A percentile compares a stretch with the other conserved stretches of the same genome.
These are phyloP conservation scores for Riparia riparia DNA, from an alignment of 2,113 vertebrate species.

Conservation along the genomic window DNA sequence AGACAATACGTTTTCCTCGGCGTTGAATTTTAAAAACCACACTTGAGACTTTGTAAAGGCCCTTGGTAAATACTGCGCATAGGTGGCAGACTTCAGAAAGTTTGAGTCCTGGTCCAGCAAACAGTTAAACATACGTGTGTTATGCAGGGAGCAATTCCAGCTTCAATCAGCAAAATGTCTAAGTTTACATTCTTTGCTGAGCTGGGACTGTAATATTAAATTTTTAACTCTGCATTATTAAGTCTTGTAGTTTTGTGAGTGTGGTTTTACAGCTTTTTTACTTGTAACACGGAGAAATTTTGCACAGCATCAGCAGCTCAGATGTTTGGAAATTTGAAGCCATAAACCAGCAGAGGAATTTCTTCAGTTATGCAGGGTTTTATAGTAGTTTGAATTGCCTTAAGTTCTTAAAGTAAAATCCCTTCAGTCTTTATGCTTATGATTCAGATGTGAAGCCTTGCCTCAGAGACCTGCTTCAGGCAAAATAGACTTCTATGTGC, in stretches of 20 bases:
- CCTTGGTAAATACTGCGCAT: background rate
- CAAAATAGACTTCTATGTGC: background rate
- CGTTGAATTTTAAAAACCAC: background rate
- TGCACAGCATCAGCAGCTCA: background rate
- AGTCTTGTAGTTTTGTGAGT: background rate
- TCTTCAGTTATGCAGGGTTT: background rate
- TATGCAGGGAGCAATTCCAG: background rate
- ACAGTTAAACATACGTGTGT: background rate
- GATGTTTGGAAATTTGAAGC: background rate
- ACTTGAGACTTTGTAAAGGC: background rate
- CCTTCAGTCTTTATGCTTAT: background rate
- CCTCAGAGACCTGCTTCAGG: background rate
- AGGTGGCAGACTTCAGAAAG: constrained; percentile 49
- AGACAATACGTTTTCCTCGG: background rate
- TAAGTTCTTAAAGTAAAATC: background rate
- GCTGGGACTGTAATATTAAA: background rate
- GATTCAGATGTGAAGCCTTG: background rate
- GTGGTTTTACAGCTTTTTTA: background rate
- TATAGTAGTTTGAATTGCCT: background rate
- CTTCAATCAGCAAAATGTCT: constrained; percentile 26
- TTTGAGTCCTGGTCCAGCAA: background rate
- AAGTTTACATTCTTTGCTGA: constrained; percentile 33
- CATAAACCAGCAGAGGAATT: background rate
- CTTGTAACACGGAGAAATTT: background rate
- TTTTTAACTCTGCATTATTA: background rate